These are phyloP conservation scores for Xenops minutus DNA, from an alignment of 2,797 vertebrate species.

Conservation along the genomic window DNA sequence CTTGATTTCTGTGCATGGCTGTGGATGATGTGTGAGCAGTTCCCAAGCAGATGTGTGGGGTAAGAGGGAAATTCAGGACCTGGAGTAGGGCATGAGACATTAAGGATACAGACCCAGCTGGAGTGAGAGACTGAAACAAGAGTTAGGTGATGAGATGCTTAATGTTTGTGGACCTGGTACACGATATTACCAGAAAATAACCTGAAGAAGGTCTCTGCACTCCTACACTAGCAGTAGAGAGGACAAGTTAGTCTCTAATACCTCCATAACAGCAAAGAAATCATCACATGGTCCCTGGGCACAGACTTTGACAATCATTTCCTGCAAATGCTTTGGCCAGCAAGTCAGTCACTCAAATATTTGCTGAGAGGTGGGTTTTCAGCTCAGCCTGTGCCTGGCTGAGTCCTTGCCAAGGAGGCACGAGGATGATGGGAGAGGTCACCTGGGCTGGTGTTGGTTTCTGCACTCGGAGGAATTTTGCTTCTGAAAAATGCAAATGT, in stretches of 20 bases:
- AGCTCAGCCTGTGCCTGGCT: background rate
- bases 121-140: background rate
- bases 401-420: background rate
- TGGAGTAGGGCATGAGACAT: background rate
- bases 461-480: background rate
- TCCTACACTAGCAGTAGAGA: background rate
- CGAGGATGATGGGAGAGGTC: background rate
- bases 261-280: background rate
- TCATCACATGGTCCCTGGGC: background rate
- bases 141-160: background rate
- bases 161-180: background rate
- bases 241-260: background rate
- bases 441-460: background rate
- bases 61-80: background rate
- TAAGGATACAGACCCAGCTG: background rate
- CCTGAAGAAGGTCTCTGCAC: background rate
- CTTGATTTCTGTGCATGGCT: background rate
- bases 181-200: background rate
- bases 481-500: slow-evolving; percentile 32
- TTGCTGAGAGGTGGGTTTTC: background rate
- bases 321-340: background rate
- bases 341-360: background rate
- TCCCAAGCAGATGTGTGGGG: background rate
- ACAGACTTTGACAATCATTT: background rate
- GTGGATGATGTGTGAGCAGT: background rate